A percentile compares a stretch with the other conserved stretches of the same genome.
These are phyloP conservation scores for Cyprinodon tularosa DNA, from an alignment of 2,113 vertebrate genomes.

Conservation along the genomic window DNA sequence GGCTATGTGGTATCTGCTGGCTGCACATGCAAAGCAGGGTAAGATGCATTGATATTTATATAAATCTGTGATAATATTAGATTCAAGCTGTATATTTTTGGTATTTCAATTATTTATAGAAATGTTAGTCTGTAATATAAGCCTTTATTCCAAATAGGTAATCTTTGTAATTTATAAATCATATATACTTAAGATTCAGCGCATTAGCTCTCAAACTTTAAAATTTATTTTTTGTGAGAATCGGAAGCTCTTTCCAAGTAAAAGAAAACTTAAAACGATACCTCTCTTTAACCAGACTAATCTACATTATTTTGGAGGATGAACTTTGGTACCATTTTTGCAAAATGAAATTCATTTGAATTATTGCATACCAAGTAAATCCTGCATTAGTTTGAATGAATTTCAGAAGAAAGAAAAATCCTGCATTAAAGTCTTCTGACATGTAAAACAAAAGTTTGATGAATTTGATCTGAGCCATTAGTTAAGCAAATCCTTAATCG, in stretches of 20 bases:
- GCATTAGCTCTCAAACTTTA: too few species aligned
- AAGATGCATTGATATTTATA: too few species aligned
- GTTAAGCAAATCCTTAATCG: not conserved
- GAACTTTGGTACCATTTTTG: not conserved
- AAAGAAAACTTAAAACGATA: not conserved
- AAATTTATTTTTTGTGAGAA: not conserved
- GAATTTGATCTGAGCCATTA: slow-evolving; percentile 2
- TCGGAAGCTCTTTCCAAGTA: not conserved
- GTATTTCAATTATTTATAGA: too few species aligned
- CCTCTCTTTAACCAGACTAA: not conserved
- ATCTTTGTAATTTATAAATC: too few species aligned
- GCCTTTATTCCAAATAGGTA: too few species aligned
- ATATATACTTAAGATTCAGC: too few species aligned
- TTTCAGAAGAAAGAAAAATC: not conserved
- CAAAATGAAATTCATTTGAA: not conserved
- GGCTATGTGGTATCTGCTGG: too few species aligned
- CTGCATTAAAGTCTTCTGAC: not conserved
- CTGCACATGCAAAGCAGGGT: too few species aligned
- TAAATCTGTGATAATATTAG: too few species aligned
- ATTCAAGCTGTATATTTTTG: too few species aligned
- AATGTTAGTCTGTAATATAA: too few species aligned
- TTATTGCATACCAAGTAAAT: not conserved
- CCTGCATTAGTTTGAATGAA: not conserved
- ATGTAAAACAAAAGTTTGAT: slow-evolving; percentile 1
- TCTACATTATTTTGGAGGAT: not conserved